Conservation (phyloP, 2,797 vertebrate species). For the Podarcis siculus region DNA sequence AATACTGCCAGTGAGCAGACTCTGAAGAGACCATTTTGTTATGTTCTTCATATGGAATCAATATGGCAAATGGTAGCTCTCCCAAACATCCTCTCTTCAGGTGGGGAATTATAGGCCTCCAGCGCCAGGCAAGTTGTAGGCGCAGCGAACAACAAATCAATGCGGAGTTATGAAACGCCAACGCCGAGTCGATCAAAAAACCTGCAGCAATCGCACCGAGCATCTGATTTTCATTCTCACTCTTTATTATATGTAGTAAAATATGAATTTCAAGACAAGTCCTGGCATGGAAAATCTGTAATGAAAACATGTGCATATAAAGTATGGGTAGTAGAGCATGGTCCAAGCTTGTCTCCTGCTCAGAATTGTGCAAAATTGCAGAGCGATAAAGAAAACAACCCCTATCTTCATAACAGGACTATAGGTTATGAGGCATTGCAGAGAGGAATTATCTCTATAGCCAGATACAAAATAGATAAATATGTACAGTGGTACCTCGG, state of each 20-base stretch:
- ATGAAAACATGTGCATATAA: neutral
- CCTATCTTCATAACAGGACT: accelerated
- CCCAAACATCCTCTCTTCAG: neutral
- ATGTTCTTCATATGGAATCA: neutral
- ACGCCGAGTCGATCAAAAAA: constrained; percentile 29
- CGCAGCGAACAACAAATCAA: constrained; percentile 7
- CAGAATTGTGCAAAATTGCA: neutral
- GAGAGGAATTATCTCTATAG: neutral
- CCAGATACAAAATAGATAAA: no score
- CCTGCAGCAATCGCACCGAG: constrained; percentile 8
- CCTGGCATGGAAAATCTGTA: neutral
- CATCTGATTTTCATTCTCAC: constrained; percentile 43
- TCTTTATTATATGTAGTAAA: neutral
- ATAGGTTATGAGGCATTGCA: neutral
- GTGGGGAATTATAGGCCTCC: neutral
- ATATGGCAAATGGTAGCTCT: neutral
- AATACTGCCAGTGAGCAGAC: neutral
- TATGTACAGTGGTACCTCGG: no score
- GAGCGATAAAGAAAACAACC: neutral
- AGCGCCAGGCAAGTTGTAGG: neutral
- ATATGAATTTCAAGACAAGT: neutral
- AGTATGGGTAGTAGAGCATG: constrained; percentile 18
- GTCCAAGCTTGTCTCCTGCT: constrained; percentile 2
- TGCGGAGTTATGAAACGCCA: neutral
- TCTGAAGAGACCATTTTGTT: neutral